phyloP scores from a whole-genome alignment of 2,113 vertebrate species.

The Gallinago paraguaiae region DNA sequence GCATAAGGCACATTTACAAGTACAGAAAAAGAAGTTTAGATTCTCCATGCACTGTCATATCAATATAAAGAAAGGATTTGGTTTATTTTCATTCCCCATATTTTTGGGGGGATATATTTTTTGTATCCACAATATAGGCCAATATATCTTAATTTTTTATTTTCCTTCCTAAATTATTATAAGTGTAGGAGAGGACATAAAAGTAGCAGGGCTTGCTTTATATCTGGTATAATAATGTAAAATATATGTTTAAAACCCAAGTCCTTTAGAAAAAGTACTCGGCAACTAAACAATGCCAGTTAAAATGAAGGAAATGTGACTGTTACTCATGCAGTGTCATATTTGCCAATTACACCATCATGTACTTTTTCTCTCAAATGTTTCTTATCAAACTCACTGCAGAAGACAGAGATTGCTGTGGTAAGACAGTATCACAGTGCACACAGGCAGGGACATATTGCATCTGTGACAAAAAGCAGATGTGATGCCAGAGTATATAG shows the following conservation, averaged over 20 bases:
- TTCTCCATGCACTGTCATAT: neutral
- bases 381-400: neutral
- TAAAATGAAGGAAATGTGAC: neutral
- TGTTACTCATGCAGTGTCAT: neutral
- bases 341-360: neutral
- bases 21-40: neutral
- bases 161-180: neutral
- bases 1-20: neutral
- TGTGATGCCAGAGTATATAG: neutral
- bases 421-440: neutral
- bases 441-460: neutral
- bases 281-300: neutral
- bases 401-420: neutral
- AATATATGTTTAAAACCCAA: neutral
- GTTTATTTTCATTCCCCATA: neutral
- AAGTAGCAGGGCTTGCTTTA: neutral
- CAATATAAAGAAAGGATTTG: neutral
- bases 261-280: neutral
- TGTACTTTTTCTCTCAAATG: neutral
- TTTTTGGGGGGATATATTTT: neutral
- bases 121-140: neutral
- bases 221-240: neutral
- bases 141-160: neutral
- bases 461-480: neutral
- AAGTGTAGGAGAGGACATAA: neutral